Conservation (phyloP, 2,113 vertebrate genomes). For the Eonycteris spelaea region DNA sequence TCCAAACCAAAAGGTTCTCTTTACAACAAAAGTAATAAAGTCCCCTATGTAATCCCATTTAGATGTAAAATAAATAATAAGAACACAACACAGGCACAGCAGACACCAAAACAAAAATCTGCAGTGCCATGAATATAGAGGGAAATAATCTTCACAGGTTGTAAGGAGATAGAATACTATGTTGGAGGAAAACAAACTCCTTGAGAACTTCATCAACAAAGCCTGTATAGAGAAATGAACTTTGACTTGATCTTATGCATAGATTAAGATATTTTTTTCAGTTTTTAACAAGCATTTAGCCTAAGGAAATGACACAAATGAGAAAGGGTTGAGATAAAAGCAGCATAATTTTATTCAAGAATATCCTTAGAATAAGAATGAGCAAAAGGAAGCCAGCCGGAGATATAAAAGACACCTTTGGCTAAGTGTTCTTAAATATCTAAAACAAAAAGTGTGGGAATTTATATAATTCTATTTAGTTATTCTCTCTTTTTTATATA, state of each 20-base stretch:
- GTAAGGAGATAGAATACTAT: not conserved
- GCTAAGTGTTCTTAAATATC: not conserved
- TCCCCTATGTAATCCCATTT: not conserved
- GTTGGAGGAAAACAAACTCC: not conserved
- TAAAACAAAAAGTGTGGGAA: not conserved
- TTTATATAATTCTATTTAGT: not conserved
- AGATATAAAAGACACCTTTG: not conserved
- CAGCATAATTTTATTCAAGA: not conserved
- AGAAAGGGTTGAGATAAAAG: not conserved
- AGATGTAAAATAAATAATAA: not conserved
- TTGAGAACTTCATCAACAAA: not conserved
- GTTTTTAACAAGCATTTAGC: not conserved
- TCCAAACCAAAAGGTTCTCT: not conserved
- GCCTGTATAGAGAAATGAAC: not conserved
- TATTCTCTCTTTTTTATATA: not conserved
- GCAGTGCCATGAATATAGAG: not conserved
- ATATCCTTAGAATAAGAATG: constrained; percentile 3
- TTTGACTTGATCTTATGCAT: not conserved
- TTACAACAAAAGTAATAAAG: not conserved
- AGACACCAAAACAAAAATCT: not conserved
- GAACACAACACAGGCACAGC: not conserved
- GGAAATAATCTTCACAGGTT: not conserved
- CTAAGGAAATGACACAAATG: not conserved
- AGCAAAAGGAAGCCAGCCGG: not conserved
- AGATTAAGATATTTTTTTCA: not conserved